Percentiles rank a stretch among this genome's conserved stretches.
Conservation (phyloP, 2,113 vertebrate genomes). For the Gymnobelideus leadbeateri region DNA sequence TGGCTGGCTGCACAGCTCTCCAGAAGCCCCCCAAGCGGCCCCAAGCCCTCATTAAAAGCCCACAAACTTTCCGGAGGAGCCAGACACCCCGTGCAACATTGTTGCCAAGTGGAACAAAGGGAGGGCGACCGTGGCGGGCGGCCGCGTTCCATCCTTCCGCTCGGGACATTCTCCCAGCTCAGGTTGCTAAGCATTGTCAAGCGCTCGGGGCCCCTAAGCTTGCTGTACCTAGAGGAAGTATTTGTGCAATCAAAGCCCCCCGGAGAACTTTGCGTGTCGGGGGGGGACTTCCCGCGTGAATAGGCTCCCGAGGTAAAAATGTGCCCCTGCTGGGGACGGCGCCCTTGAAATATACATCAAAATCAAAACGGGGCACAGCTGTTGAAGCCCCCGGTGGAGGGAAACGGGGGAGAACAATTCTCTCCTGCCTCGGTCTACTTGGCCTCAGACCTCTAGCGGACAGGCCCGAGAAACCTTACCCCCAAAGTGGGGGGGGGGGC, state of each 20-base stretch:
- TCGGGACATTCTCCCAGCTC: slow-evolving; percentile 66
- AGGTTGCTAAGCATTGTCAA: slow-evolving; percentile 63
- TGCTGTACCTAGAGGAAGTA: slow-evolving; percentile 63
- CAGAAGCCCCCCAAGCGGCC: slow-evolving; percentile 59
- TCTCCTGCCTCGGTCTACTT: slow-evolving; percentile 49
- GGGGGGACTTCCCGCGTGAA: slow-evolving; percentile 70
- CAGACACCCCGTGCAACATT: slow-evolving; percentile 71
- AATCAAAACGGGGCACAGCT: slow-evolving; percentile 76
- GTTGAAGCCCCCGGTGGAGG: slow-evolving; percentile 67
- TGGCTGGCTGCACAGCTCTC: slow-evolving; percentile 40
- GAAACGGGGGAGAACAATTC: slow-evolving; percentile 70
- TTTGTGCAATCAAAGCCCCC: slow-evolving; percentile 74
- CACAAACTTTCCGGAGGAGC: slow-evolving; percentile 71
- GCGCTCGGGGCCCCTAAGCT: background rate
- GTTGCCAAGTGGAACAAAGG: slow-evolving; percentile 62
- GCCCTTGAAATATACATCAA: slow-evolving; percentile 80
- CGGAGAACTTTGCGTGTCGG: slow-evolving; percentile 67
- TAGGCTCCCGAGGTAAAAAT: slow-evolving; percentile 70
- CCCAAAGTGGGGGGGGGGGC: background rate
- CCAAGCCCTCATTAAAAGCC: slow-evolving; percentile 68
- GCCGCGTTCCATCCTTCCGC: slow-evolving; percentile 75
- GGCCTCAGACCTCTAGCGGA: slow-evolving; percentile 64
- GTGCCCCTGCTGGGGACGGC: slow-evolving; percentile 77
- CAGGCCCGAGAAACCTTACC: slow-evolving; percentile 22
- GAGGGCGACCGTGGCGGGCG: slow-evolving; percentile 70